These are phyloP conservation scores for Melipona quadrifasciata DNA, from an alignment of 1,140 invertebrate genomes.

Conservation along the genomic window DNA sequence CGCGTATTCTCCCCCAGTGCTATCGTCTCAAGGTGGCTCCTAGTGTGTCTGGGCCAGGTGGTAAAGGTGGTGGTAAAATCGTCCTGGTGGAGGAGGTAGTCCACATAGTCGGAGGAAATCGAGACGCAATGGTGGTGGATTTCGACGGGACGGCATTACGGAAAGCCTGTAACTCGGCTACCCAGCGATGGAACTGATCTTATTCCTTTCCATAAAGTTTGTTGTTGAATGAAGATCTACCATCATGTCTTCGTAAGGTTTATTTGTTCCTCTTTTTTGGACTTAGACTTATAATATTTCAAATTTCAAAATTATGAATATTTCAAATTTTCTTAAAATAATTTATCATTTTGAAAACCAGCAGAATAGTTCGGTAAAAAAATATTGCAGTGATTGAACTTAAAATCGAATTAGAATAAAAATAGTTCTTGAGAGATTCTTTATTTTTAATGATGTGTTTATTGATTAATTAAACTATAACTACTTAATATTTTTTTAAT, in stretches of 20 bases:
- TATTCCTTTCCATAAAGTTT: neutral
- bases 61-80: slow-evolving; percentile 54
- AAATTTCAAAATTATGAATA: neutral
- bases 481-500: too few species aligned
- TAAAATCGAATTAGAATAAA: too few species aligned
- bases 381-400: neutral
- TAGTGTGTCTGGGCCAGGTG: slow-evolving; percentile 36
- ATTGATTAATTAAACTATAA: neutral
- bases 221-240: neutral
- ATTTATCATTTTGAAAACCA: neutral
- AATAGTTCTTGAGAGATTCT: too few species aligned
- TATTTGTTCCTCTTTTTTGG: neutral
- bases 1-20: slow-evolving; percentile 76
- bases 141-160: neutral
- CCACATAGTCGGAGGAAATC: slow-evolving; percentile 24
- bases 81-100: slow-evolving; percentile 49
- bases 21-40: slow-evolving; percentile 20
- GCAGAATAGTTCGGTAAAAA: neutral
- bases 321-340: neutral
- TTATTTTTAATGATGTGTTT: neutral
- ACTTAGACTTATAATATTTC: neutral
- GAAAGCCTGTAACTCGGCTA: slow-evolving; percentile 14
- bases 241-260: neutral
- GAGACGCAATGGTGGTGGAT: slow-evolving; percentile 28
- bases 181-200: slow-evolving; percentile 21